Conservation (phyloP, 1,140 invertebrate species). For the Aricia agestis region DNA sequence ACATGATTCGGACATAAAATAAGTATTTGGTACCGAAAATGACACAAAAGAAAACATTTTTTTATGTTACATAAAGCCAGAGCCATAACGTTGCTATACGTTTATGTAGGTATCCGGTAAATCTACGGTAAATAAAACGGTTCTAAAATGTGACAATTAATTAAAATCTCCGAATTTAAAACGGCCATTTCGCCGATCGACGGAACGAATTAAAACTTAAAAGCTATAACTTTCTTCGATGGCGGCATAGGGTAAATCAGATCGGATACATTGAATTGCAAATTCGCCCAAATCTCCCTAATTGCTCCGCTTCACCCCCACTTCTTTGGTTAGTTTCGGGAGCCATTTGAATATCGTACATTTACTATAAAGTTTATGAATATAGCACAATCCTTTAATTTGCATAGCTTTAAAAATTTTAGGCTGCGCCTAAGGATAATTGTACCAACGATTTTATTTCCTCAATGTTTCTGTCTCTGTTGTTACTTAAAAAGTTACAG, state of each 20-base stretch:
- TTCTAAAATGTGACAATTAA: background rate
- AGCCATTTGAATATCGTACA: slow-evolving; percentile 37
- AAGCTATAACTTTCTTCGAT: slow-evolving; percentile 28
- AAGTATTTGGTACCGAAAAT: too few relatives aligned
- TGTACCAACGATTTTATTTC: too few relatives aligned
- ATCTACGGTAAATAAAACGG: background rate
- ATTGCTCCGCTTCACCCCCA: slow-evolving; percentile 35
- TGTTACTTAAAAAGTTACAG: too few relatives aligned
- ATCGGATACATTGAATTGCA: slow-evolving; percentile 42
- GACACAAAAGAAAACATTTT: too few relatives aligned
- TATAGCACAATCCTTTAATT: slow-evolving; percentile 6
- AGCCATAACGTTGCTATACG: too few relatives aligned
- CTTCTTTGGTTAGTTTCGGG: slow-evolving; percentile 35
- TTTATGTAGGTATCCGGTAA: too few relatives aligned
- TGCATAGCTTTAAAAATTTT: background rate
- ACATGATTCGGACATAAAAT: too few relatives aligned
- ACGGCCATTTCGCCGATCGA: slow-evolving; percentile 16
- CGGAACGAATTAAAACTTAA: slow-evolving; percentile 27
- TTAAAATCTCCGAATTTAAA: slow-evolving; percentile 2
- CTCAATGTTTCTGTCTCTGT: too few relatives aligned
- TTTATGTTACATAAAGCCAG: too few relatives aligned
- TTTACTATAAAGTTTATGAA: slow-evolving; percentile 25
- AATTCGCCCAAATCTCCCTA: slow-evolving; percentile 39
- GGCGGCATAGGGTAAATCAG: slow-evolving; percentile 27
- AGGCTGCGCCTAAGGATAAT: background rate